Evolutionary conservation across 2,888 invertebrate genomes (phyloP), one percentile per base, ranked within the genome.

Genomic region (Thymelicus acteon): DNA sequence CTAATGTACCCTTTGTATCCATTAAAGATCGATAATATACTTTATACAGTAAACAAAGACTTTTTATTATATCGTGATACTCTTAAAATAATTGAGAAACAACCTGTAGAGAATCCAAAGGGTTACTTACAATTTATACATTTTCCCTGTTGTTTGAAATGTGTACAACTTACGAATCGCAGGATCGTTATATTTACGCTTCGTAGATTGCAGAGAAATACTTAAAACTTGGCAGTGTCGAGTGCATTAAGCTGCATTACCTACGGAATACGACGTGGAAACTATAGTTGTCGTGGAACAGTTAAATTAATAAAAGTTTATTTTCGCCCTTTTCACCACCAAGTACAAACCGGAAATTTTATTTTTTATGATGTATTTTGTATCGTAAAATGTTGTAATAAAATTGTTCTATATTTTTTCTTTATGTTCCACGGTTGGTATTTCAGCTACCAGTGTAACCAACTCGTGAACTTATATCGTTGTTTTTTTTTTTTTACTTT

Each of bases 161-260:
- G 69, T 69, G 63, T 61, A 44, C 60, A 64, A 67, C 75, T 75
- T 69, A 72, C 68, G 72, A 73, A 70, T 67, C 67, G 69, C 65
- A 75, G 72, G 72, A 73, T 78, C 77, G 80, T 85, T 83, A 83
- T 85, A 84, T 85, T 78, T 82, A 80, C 82, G 77, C 80, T 75
- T 75, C 75, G 69, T 74, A 80, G 78, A 80, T 79, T 76, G 72
- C 76, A 75, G 67, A 72, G 70, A 76, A 80, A 79, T 80, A 78
- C 79, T 78, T 79, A 79, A 78, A 79, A 77, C 75, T 78, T 76
- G 74, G 73, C 71, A 73, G 73, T 73, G 74, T 60, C 64, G 73
- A 75, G 77, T 79, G 78, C 78, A 80, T 78, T 80, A 79, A 66
- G 71, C 60, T 57, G 54, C 60, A 67, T 71, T 71, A 67, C 67